Percentiles rank a stretch among this genome's conserved stretches.
These are phyloP conservation scores for Lutjanus erythropterus DNA, from an alignment of 2,113 vertebrate species.

Conservation along the genomic window DNA sequence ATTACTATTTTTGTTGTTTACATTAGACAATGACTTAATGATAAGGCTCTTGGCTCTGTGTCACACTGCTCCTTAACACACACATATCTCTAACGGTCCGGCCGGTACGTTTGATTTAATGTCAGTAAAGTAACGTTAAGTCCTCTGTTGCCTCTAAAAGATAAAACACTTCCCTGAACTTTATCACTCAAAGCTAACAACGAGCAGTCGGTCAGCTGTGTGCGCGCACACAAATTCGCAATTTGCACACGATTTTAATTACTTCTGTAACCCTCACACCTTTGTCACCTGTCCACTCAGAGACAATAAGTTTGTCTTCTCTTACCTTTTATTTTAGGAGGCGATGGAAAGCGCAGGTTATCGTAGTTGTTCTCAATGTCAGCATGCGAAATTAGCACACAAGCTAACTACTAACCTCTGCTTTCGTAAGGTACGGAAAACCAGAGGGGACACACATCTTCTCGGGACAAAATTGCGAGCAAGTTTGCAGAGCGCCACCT, in stretches of 20 bases:
- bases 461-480: not conserved
- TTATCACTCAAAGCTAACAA: not conserved
- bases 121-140: no score
- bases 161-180: not conserved
- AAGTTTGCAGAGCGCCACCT: constrained; percentile 24
- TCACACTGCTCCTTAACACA: no score
- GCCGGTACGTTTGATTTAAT: no score
- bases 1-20: no score
- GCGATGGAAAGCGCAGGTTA: not conserved
- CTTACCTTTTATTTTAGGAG: constrained; percentile 53
- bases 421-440: constrained; percentile 59
- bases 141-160: not conserved
- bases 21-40: not conserved
- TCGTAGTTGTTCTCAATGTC: constrained; percentile 59
- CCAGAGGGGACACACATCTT: not conserved
- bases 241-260: not conserved
- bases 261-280: fast-evolving
- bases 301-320: not conserved
- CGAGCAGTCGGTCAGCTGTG: not conserved
- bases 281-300: not conserved
- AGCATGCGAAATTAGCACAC: constrained; percentile 16
- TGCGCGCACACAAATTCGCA: not conserved
- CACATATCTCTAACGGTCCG: no score
- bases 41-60: not conserved
- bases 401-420: constrained; percentile 16